These are phyloP conservation scores for Chydorus sphaericus DNA, from an alignment of 2,888 invertebrate genomes.

Conservation along the genomic window DNA sequence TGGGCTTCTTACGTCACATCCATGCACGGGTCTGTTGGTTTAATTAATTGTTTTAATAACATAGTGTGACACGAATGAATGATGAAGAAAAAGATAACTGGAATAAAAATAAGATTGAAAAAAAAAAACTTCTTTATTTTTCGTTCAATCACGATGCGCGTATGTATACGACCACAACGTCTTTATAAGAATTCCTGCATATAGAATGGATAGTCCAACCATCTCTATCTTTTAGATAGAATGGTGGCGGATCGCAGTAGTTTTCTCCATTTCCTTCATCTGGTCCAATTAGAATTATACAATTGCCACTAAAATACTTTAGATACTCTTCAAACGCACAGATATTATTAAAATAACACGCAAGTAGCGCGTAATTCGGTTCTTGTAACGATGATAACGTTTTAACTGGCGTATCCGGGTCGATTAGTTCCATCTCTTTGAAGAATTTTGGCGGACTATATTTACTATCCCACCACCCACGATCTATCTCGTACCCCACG, in stretches of 20 bases:
- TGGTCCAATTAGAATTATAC: conserved; percentile 61
- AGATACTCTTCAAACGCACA: conserved; percentile 52
- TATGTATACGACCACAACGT: no score
- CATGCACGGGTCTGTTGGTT: no score
- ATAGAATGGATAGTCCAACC: neutral
- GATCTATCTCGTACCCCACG: conserved; percentile 58
- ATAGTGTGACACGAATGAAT: no score
- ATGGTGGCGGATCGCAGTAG: conserved; percentile 5
- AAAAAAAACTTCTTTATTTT: no score
- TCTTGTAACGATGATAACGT: conserved; percentile 29
- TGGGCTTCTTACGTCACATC: no score
- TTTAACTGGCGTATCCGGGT: no score
- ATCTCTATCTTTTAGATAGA: conserved; percentile 1
- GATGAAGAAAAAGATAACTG: no score
- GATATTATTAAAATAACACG: conserved; percentile 67
- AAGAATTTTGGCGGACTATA: conserved; percentile 59
- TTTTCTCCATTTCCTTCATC: conserved; percentile 30
- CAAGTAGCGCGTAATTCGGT: conserved; percentile 40
- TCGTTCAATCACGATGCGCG: no score
- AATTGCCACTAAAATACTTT: conserved; percentile 42
- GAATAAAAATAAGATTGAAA: no score
- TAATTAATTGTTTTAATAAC: no score
- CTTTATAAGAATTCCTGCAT: no score
- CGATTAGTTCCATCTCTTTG: conserved; percentile 28
- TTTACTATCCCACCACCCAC: conserved; percentile 61